Evolutionary conservation across 2,888 invertebrate species (phyloP).

Genomic region (Sesia apiformis): DNA sequence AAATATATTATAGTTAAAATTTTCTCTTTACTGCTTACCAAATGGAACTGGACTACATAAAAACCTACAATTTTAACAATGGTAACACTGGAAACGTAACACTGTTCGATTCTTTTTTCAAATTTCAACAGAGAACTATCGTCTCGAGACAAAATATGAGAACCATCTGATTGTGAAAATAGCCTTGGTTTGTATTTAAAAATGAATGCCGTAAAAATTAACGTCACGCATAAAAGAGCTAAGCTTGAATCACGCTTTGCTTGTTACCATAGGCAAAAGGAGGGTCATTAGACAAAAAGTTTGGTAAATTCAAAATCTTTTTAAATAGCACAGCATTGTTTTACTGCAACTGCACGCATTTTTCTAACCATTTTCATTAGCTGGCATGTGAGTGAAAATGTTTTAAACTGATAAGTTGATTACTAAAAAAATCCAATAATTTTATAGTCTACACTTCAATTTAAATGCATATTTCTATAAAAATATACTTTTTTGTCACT

Average conservation of each 20-base stretch:
- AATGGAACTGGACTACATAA: conserved; percentile 56
- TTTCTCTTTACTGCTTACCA: conserved; percentile 70
- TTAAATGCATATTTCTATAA: neutral
- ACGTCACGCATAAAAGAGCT: conserved; percentile 30
- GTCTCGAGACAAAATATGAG: conserved; percentile 97
- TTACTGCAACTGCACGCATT: conserved; percentile 8
- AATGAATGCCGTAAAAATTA: conserved; percentile 24
- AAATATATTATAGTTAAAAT: conserved; percentile 57
- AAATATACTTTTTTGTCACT: conserved; percentile 2
- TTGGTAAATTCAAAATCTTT: conserved; percentile 1
- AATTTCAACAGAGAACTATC: conserved; percentile 92
- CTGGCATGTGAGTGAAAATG: conserved; percentile 3
- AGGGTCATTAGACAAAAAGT: neutral
- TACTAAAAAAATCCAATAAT: neutral
- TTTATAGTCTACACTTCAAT: neutral
- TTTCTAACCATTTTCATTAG: conserved; percentile 5
- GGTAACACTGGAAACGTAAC: conserved; percentile 27
- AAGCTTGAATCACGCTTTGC: conserved; percentile 51
- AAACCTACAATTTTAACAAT: conserved; percentile 17
- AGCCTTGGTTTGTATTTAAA: conserved; percentile 86
- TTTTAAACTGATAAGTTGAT: neutral
- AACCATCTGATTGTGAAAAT: conserved; percentile 98
- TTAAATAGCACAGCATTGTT: neutral
- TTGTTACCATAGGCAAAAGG: conserved; percentile 7
- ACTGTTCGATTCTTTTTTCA: conserved; percentile 14